A percentile compares a stretch with the other conserved stretches of the same genome.
Conservation (phyloP, 2,797 vertebrate genomes). For the Columba guinea region DNA sequence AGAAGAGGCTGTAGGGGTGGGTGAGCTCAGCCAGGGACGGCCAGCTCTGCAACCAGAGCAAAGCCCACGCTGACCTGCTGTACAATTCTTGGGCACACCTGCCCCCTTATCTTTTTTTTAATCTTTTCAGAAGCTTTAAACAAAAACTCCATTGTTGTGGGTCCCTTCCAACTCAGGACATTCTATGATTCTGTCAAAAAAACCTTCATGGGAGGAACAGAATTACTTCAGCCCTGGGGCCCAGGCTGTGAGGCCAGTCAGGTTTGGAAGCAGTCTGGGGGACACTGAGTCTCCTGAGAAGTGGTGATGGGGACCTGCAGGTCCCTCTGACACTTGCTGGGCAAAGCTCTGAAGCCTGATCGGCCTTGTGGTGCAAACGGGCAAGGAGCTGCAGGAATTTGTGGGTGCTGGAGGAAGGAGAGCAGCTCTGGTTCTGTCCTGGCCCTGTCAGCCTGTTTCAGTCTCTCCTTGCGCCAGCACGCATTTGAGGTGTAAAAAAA, state of each 20-base stretch:
- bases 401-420: background rate
- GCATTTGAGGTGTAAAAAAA: background rate
- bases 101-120: too few species aligned
- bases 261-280: background rate
- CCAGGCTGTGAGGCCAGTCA: too few species aligned
- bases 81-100: too few species aligned
- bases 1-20: background rate
- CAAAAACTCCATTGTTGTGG: too few species aligned
- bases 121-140: background rate
- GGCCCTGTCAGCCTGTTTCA: background rate
- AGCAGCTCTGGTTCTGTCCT: background rate
- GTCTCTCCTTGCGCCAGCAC: background rate
- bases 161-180: too few species aligned
- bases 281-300: background rate
- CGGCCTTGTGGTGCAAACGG: rapidly evolving
- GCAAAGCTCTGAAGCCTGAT: rapidly evolving
- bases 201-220: background rate
- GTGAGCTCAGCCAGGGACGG: background rate
- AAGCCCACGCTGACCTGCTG: rapidly evolving
- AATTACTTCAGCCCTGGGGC: background rate
- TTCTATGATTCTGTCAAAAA: too few species aligned
- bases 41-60: background rate
- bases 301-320: background rate
- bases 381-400: background rate
- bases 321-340: rapidly evolving